phyloP scores from a whole-genome alignment of 35 echinoderm and acorn worm genomes.

The Diadema setosum region DNA sequence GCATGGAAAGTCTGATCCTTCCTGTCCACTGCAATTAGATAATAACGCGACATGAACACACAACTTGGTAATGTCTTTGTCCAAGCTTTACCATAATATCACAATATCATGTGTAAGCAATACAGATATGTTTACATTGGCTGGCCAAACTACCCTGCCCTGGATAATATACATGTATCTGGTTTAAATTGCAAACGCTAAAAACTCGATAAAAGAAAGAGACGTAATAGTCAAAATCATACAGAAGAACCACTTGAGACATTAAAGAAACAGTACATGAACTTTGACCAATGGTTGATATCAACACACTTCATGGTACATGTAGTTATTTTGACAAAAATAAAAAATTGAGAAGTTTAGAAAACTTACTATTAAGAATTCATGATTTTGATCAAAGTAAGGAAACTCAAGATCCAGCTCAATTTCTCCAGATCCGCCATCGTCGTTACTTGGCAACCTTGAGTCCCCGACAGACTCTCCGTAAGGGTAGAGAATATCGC shows the following conservation, averaged over 20 bases:
- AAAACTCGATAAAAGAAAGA: not conserved
- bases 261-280: not conserved
- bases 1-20: too few species aligned
- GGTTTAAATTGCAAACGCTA: not conserved
- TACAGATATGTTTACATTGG: too few species aligned
- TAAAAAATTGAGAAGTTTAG: not conserved
- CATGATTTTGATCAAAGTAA: constrained; percentile 74
- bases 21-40: too few species aligned
- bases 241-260: not conserved
- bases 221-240: not conserved
- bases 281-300: not conserved
- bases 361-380: constrained; percentile 48
- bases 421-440: constrained; percentile 6
- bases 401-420: constrained; percentile 1
- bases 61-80: too few species aligned
- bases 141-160: too few species aligned
- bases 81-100: too few species aligned
- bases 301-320: not conserved
- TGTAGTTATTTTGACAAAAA: not conserved
- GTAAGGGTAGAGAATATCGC: constrained; percentile 64
- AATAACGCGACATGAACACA: too few species aligned
- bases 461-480: constrained; percentile 15
- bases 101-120: too few species aligned
- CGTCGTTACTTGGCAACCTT: constrained; percentile 15
- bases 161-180: too few species aligned